Evolutionary conservation across 2,888 invertebrate species (phyloP).

Genomic region (Caenorhabditis macrosperma): DNA sequence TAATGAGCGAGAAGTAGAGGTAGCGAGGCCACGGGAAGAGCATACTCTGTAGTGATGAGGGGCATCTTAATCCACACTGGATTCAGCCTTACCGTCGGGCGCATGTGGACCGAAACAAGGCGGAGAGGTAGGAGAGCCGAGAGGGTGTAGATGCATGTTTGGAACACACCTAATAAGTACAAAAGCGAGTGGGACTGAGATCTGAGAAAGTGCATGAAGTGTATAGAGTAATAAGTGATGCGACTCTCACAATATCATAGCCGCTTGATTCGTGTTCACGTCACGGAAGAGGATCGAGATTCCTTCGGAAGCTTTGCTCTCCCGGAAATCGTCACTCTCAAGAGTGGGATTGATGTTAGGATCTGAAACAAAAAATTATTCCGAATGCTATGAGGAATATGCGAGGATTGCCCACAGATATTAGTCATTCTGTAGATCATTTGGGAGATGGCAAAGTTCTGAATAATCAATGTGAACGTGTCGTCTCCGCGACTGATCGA

Average conservation of each 20-base stretch:
- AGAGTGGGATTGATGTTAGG: conserved; percentile 18
- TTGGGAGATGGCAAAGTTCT: conserved; percentile 34
- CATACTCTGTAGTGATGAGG: conserved; percentile 19
- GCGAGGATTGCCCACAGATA: background rate
- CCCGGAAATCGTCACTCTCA: conserved; percentile 19
- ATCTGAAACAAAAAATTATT: conserved; percentile 1
- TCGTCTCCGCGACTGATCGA: conserved; percentile 23
- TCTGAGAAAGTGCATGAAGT: conserved; percentile 8
- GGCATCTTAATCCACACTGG: too few relatives aligned
- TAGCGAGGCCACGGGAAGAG: conserved; percentile 39
- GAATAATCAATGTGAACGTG: conserved; percentile 34
- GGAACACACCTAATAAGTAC: conserved; percentile 28
- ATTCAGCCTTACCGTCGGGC: background rate
- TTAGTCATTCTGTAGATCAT: conserved; percentile 15
- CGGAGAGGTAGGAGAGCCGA: conserved; percentile 30
- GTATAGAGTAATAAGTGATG: background rate
- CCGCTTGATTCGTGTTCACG: conserved; percentile 24
- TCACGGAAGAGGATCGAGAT: conserved; percentile 39
- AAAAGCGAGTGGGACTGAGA: conserved; percentile 34
- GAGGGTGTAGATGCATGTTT: conserved; percentile 25
- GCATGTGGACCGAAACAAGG: conserved; percentile 21
- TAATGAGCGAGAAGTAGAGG: conserved; percentile 23
- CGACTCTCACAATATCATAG: conserved; percentile 9
- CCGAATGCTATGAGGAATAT: background rate
- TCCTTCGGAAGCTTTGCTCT: background rate